A percentile compares a stretch with the other conserved stretches of the same genome.
These are phyloP conservation scores for Sepioteuthis lessoniana DNA, from an alignment of 2,888 invertebrate genomes.

Conservation along the genomic window DNA sequence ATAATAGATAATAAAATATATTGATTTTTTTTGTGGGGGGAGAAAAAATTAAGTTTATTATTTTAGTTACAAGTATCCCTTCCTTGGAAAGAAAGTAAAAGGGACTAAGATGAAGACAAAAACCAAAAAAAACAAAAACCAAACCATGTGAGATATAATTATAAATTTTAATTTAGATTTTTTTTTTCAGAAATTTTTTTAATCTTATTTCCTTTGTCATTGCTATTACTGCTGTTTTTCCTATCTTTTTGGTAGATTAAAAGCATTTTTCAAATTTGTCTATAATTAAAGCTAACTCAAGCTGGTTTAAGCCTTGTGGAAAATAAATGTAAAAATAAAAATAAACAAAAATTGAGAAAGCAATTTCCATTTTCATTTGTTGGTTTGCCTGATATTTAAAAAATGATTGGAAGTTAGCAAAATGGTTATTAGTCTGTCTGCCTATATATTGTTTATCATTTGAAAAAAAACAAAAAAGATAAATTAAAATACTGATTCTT, in stretches of 20 bases:
- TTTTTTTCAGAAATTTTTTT: no score
- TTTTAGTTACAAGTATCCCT: neutral
- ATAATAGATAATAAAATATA: neutral
- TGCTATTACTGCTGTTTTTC: neutral
- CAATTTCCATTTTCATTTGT: constrained; percentile 33
- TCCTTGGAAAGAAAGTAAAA: neutral
- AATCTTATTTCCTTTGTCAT: neutral
- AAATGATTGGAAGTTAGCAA: neutral
- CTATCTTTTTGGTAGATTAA: constrained; percentile 13
- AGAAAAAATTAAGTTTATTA: neutral
- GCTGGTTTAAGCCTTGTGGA: constrained; percentile 1
- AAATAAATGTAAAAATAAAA: neutral
- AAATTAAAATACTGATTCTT: neutral
- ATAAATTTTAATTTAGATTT: neutral
- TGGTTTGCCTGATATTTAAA: neutral
- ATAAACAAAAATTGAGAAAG: neutral
- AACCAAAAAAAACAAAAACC: neutral
- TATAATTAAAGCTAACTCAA: neutral
- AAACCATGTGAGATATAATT: neutral
- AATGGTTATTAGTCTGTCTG: neutral
- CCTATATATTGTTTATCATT: constrained; percentile 5
- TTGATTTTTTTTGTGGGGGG: neutral
- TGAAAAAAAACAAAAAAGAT: neutral
- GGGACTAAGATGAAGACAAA: neutral
- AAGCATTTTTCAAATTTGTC: constrained; percentile 21